These are phyloP conservation scores for Drosophila nannoptera DNA, from an alignment of 1,140 invertebrate species.

Conservation along the genomic window DNA sequence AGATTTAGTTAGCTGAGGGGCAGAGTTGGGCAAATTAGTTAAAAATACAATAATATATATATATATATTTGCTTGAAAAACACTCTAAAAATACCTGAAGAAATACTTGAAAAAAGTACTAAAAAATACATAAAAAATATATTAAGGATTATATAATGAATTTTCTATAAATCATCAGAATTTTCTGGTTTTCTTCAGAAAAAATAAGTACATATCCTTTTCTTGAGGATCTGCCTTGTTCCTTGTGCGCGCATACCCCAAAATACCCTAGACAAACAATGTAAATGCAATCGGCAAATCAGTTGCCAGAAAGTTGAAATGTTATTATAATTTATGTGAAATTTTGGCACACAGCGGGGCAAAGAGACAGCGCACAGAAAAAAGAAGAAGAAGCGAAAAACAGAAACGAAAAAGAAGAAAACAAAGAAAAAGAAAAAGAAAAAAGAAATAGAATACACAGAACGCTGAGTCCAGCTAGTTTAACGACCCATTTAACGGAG, in stretches of 20 bases:
- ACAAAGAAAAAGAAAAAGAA: constrained; percentile 37
- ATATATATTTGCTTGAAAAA: too few relatives aligned
- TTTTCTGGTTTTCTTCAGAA: too few relatives aligned
- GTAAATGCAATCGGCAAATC: constrained; percentile 20
- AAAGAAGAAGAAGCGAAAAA: too few relatives aligned
- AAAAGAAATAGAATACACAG: constrained; percentile 25
- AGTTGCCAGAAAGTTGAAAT: constrained; percentile 31
- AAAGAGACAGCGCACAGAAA: too few relatives aligned
- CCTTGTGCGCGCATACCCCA: too few relatives aligned
- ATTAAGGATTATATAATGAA: background rate
- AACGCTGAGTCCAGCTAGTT: constrained; percentile 53
- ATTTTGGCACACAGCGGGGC: constrained; percentile 24
- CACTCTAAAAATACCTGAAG: background rate
- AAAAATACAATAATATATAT: too few relatives aligned
- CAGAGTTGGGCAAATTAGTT: too few relatives aligned
- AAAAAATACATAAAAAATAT: background rate
- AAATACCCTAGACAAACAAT: constrained; percentile 21
- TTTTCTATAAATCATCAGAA: background rate
- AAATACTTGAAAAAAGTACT: background rate
- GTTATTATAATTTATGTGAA: constrained; percentile 61
- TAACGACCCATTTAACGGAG: constrained; percentile 60
- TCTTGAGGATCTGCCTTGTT: too few relatives aligned
- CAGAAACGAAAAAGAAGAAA: background rate
- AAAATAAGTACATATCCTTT: too few relatives aligned
- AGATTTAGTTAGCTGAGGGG: background rate